Conservation (phyloP, 2,797 vertebrate species). For the Cheirogaleus major region DNA sequence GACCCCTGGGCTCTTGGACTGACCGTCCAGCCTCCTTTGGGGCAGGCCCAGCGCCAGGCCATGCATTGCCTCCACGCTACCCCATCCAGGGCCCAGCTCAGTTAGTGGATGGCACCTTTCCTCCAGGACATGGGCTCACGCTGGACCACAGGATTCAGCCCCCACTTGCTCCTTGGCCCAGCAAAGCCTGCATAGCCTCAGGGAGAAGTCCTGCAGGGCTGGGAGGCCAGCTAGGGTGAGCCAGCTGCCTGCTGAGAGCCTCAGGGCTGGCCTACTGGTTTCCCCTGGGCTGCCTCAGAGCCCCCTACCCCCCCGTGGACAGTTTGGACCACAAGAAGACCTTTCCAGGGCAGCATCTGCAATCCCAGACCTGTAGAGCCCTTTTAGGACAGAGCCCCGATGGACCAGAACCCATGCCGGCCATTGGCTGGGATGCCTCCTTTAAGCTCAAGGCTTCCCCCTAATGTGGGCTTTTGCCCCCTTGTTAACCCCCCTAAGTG, state of each 20-base stretch:
- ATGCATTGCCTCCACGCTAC: not conserved
- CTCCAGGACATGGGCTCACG: not conserved
- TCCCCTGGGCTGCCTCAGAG: not conserved
- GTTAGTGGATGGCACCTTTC: fast-evolving
- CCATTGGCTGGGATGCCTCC: no score
- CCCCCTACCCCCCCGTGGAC: fast-evolving
- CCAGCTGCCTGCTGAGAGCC: not conserved
- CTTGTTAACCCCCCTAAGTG: not conserved
- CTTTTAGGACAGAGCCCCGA: not conserved
- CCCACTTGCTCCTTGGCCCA: not conserved
- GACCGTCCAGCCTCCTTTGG: fast-evolving
- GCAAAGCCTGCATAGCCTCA: not conserved
- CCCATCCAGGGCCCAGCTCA: not conserved
- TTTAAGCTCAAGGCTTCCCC: not conserved
- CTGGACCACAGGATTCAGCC: not conserved
- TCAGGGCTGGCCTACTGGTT: not conserved
- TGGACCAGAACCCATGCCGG: fast-evolving
- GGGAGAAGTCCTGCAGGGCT: not conserved
- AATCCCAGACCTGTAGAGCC: not conserved
- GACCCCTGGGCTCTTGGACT: not conserved
- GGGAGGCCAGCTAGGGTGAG: no score
- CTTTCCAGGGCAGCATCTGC: not conserved
- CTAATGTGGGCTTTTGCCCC: not conserved
- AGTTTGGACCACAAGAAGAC: not conserved
- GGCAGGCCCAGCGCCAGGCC: not conserved